These are phyloP conservation scores for Temnopleurus reevesii DNA, from an alignment of 53 echinoderm and acorn worm species.

Conservation along the genomic window DNA sequence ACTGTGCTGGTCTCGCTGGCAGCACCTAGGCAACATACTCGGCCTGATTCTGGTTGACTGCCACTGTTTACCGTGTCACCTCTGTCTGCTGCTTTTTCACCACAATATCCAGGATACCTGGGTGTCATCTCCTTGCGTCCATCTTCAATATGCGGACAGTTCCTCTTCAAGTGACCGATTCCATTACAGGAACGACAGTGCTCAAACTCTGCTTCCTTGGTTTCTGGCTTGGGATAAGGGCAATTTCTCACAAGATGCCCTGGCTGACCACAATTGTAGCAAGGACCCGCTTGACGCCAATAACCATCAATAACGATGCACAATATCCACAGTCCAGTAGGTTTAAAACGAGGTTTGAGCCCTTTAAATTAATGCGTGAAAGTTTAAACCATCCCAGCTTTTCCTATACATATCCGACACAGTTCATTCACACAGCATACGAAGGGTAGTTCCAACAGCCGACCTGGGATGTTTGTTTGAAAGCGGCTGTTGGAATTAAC, in stretches of 20 bases:
- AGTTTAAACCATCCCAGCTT: no score
- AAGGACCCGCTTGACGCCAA: not conserved
- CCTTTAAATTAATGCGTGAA: no score
- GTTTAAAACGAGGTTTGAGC: no score
- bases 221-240: not conserved
- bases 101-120: not conserved
- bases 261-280: not conserved
- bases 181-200: not conserved
- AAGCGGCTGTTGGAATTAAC: no score
- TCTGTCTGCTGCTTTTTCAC: not conserved
- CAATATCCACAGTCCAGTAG: no score
- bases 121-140: not conserved
- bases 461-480: no score
- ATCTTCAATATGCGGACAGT: not conserved
- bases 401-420: no score
- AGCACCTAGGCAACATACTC: not conserved
- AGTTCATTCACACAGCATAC: no score
- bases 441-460: no score
- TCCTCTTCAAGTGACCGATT: not conserved
- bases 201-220: not conserved
- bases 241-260: not conserved
- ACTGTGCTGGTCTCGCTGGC: not conserved
- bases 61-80: not conserved
- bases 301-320: no score
- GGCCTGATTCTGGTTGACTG: not conserved